These are phyloP conservation scores for Bibio marci DNA, from an alignment of 2,888 invertebrate species.

Conservation along the genomic window DNA sequence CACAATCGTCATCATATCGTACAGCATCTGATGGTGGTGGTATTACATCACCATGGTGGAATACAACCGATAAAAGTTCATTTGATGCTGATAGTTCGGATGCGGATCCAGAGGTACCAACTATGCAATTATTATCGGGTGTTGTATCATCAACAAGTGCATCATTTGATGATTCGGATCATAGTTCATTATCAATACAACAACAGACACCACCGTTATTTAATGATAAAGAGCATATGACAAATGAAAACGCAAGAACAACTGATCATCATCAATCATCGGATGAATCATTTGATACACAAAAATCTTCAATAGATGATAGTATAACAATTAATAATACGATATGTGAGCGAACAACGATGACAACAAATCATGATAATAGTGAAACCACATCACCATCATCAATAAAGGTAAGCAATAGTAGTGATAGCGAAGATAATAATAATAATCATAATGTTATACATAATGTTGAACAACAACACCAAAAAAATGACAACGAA, in stretches of 20 bases:
- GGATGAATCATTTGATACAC: not conserved
- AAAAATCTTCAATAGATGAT: too few species aligned
- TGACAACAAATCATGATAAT: not conserved
- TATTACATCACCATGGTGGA: constrained; percentile 38
- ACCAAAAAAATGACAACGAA: too few species aligned
- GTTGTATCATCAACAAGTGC: constrained; percentile 23
- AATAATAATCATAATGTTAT: too few species aligned
- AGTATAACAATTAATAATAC: too few species aligned
- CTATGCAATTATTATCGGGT: constrained; percentile 10
- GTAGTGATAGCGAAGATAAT: too few species aligned
- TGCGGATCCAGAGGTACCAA: constrained; percentile 11
- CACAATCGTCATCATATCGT: constrained; percentile 49
- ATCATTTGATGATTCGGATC: constrained; percentile 25
- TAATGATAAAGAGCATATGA: not conserved
- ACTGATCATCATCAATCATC: not conserved
- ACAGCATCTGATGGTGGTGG: constrained; percentile 49
- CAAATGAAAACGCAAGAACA: not conserved
- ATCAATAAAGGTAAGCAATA: too few species aligned
- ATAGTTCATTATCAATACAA: constrained; percentile 23
- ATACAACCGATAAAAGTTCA: constrained; percentile 32
- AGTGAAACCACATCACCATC: not conserved
- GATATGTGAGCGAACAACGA: too few species aligned
- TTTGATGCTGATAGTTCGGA: constrained; percentile 25
- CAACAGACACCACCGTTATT: constrained; percentile 8
- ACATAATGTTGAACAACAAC: too few species aligned